Evolutionary conservation across 2,888 invertebrate species (phyloP), one percentile per base, ranked within the genome.

Genomic region (Hedya salicella): DNA sequence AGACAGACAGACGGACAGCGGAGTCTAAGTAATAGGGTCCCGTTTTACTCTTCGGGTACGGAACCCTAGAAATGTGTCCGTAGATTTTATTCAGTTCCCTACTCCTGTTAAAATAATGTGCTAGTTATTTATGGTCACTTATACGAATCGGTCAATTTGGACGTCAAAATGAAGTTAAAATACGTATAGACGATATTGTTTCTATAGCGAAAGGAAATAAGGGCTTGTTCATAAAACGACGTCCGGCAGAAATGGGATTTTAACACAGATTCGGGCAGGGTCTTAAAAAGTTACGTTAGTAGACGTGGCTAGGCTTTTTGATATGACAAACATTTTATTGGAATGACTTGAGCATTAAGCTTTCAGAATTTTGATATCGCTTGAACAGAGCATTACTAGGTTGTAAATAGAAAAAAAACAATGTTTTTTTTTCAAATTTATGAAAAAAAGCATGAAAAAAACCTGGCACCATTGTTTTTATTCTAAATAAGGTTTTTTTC

Each of bases 171-270:
- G 13, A 42, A 42, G n/a, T 13, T 57, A 46, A 57, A 44, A 46
- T 32, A 57, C 57, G 30, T 17, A 4, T 32, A n/a, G 13, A 16
- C 17, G 9, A 48, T 30, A 57, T 17, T 44, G 44, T 44, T 3
- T n/a, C 44, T 57, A 0, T 8, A 25, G 36, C 6, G 16, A 46
- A 44, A n/a, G 57, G 44, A 57, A 57, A 57, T 57, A 57, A 57
- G 57, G 57, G 44, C 1, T 11, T 32, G 30, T 19, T 44, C 57
- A 46, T 57, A 44, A 56, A 44, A 30, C 17, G 36, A 36, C 17
- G 30, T 44, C 44, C 25, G 16, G 16, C 17, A 42, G 44, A 57
- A 46, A 57, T 44, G 25, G 32, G 44, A 57, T 57, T 44, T 44
- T 57, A 44, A 57, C 57, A 17, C 17, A 30, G 57, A 57, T 54